Percentiles rank a stretch among this genome's conserved stretches.
Conservation (phyloP, 2,113 vertebrate species). For the Terrapene triunguis region DNA sequence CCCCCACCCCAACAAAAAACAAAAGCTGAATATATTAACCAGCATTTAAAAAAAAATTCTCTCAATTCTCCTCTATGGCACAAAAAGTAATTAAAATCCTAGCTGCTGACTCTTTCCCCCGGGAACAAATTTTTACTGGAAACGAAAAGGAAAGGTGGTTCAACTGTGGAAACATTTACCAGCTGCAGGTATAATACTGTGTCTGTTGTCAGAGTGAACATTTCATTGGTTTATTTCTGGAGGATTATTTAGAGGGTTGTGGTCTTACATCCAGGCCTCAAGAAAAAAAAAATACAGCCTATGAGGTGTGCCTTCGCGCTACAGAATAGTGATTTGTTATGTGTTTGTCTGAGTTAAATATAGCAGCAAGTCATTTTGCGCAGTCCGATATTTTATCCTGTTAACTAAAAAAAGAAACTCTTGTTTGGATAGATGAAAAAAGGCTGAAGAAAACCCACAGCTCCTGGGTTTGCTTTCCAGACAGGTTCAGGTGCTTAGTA, state of each 20-base stretch:
- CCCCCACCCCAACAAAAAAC: not conserved
- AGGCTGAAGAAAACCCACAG: slow-evolving; percentile 62
- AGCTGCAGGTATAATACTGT: slow-evolving; percentile 86
- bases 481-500: slow-evolving; percentile 9
- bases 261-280: slow-evolving; percentile 82
- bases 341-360: slow-evolving; percentile 87
- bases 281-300: slow-evolving; percentile 70
- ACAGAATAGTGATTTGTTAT: slow-evolving; percentile 85
- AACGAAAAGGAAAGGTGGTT: slow-evolving; percentile 83
- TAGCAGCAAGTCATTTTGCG: slow-evolving; percentile 75
- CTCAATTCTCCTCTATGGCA: slow-evolving; percentile 74
- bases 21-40: slow-evolving; percentile 56
- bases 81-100: slow-evolving; percentile 84
- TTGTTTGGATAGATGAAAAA: slow-evolving; percentile 74
- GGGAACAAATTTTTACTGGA: slow-evolving; percentile 87
- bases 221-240: slow-evolving; percentile 88
- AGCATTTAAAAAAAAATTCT: slow-evolving; percentile 46
- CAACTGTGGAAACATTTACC: slow-evolving; percentile 86
- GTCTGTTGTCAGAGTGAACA: slow-evolving; percentile 84
- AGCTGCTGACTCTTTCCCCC: slow-evolving; percentile 79
- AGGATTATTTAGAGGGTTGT: slow-evolving; percentile 89
- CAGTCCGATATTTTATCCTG: slow-evolving; percentile 69
- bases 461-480: slow-evolving; percentile 49
- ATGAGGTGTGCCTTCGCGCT: slow-evolving; percentile 80
- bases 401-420: slow-evolving; percentile 42